Evolutionary conservation across 2,113 vertebrate genomes (phyloP), one percentile per base, ranked within the genome.

Genomic region (Tachysurus vachellii): DNA sequence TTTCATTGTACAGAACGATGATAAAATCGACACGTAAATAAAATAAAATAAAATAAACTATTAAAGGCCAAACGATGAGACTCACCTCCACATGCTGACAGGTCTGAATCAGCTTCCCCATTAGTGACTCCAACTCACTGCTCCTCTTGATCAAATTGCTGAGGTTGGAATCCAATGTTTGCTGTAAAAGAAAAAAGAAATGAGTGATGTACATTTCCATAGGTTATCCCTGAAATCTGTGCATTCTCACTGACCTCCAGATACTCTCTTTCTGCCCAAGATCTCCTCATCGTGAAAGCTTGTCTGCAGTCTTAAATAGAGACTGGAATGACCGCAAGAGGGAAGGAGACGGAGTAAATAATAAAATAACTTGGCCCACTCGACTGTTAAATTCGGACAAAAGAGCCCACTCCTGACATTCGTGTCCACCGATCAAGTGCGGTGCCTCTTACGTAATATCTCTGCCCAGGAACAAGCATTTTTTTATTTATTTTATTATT

Each of bases 101-200:
- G 77, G 98, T 99, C 94, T 99, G 98, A 93, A 99, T 99, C 90
- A 99, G 95, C 94, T 99, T 99, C 26, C 97, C 97, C 96, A 99
- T 95, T 91, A 99, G 96, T 83, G 96, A 97, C 95, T 99, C 98
- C 95, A 99, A 95, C 93, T 99, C 98, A 36, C 97, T 97, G 92
- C 98, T 99, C 94, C 98, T 99, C 96, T 99, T 99, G 93, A 99
- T 99, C 93, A 99, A 96, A 93, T 93, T 97, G 93, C 96, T 96
- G 91, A 99, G 97, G 93, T 99, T 99, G 82, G 96, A 96, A 89
- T 99, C 98, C 94, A 99, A 93, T 88, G 97, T 97, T 96, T 99
- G 98, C 98, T 99, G 95, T 64, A 73, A 92, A 91, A 90, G 93
- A 87, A 80, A 88, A 90, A 87, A 84, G 19, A 31, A 26, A 26